Base-by-base conservation (phyloP, 2,797 vertebrate species). In the Phataginus tricuspis region DNA sequence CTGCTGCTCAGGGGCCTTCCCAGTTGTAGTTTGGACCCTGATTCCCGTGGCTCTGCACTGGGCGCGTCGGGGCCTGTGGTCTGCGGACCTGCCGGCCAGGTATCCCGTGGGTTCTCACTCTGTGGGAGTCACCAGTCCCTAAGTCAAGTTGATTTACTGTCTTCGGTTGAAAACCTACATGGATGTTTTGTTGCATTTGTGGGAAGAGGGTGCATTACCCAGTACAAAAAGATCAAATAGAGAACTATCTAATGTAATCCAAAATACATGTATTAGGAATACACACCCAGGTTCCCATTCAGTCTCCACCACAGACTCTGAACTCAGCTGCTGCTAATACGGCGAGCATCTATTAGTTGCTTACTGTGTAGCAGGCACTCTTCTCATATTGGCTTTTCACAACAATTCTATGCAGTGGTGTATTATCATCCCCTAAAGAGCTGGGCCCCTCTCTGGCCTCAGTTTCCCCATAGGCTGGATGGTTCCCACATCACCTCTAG, bases 341-440 rank as follows among this genome's bases (percentile, higher is more conserved):
- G 0, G 59, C 23, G 1, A 0, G 27, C 0, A 0, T 5, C 42
- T 0, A 0, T 3, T 5, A 9, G 5, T 61, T 0, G n/a, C 37
- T 13, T 7, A 0, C 15, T 0, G 7, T 2, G 10, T 7, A 1
- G 25, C 2, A 0, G n/a, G 51, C 71, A 0, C 42, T 0, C 27
- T 2, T n/a, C 7, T 42, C 1, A 10, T 2, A 6, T 19, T 27
- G n/a, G 2, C 19, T 45, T 25, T 29, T 14, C 37, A 1, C 23
- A 2, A 8, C 4, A 0, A 3, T 21, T 10, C 5, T 0, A 0
- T 5, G 12, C 7, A 3, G 59, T 4, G 16, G 7, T 0, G 0
- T 1, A 0, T 4, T 10, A 0, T 18, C 7, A 13, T 19, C 49
- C 34, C n/a, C 14, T 2, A 4, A 7, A 14, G 18, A 25, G n/a